phyloP scores from a whole-genome alignment of 2,113 vertebrate genomes.

The Pseudonaja textilis region DNA sequence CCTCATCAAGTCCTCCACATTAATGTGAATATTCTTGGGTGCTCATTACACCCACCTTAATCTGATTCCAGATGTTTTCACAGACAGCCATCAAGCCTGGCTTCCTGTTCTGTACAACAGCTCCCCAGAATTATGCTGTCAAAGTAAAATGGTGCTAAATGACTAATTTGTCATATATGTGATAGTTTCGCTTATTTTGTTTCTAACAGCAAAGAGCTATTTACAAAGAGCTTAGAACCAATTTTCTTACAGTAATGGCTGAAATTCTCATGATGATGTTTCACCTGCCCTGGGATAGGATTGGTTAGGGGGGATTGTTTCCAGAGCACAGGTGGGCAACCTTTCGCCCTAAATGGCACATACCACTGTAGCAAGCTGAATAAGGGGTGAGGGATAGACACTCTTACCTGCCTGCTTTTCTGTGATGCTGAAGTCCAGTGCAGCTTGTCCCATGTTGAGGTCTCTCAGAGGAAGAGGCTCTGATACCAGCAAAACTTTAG shows the following conservation, averaged over 20 bases:
- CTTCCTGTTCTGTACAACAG: background rate
- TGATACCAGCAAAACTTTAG: background rate
- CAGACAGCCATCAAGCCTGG: background rate
- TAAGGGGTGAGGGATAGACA: background rate
- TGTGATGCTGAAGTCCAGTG: background rate
- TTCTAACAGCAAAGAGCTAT: background rate
- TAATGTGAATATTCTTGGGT: background rate
- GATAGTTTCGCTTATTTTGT: background rate
- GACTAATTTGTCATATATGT: background rate
- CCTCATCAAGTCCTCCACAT: background rate
- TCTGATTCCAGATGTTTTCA: slow-evolving; percentile 1
- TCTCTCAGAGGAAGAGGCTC: background rate
- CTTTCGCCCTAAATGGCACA: background rate
- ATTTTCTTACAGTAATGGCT: background rate
- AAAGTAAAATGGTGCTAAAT: background rate
- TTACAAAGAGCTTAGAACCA: background rate
- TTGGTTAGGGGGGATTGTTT: background rate
- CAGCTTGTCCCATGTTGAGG: background rate
- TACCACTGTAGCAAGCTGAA: background rate
- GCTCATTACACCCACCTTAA: background rate
- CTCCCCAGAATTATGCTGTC: background rate
- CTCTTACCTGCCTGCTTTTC: background rate
- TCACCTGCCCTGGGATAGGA: background rate
- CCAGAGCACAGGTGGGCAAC: background rate
- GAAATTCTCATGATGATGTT: background rate